Conservation (phyloP, 2,888 invertebrate species). For the Limnephilus marmoratus region DNA sequence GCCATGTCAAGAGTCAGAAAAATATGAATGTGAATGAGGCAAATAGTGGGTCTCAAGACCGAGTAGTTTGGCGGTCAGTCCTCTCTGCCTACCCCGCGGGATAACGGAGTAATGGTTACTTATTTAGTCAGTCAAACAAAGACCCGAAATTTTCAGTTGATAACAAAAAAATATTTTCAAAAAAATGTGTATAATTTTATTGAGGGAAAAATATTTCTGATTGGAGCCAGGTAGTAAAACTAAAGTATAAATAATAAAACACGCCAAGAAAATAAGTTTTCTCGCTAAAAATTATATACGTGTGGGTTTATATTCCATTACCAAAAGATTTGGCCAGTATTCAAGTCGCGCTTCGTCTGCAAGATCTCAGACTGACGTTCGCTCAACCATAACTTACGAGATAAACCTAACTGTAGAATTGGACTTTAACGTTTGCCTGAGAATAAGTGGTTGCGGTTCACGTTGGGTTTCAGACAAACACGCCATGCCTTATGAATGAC, state of each 20-base stretch:
- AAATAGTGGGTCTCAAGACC: too few species aligned
- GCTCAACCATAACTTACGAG: background rate
- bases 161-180: too few species aligned
- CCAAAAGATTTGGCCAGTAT: background rate
- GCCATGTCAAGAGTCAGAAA: too few species aligned
- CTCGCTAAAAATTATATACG: background rate
- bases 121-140: too few species aligned
- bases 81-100: too few species aligned
- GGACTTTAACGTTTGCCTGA: background rate
- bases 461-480: background rate
- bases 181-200: background rate
- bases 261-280: background rate
- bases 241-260: background rate
- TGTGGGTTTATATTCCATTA: background rate
- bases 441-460: background rate
- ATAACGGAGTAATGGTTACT: too few species aligned
- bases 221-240: background rate
- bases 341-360: background rate
- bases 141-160: too few species aligned
- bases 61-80: too few species aligned
- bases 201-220: background rate
- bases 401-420: background rate
- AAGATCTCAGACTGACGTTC: background rate
- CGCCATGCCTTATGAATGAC: background rate
- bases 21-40: too few species aligned